Evolutionary conservation across 2,797 vertebrate species (phyloP).

Genomic region (Corythornis leucogaster): DNA sequence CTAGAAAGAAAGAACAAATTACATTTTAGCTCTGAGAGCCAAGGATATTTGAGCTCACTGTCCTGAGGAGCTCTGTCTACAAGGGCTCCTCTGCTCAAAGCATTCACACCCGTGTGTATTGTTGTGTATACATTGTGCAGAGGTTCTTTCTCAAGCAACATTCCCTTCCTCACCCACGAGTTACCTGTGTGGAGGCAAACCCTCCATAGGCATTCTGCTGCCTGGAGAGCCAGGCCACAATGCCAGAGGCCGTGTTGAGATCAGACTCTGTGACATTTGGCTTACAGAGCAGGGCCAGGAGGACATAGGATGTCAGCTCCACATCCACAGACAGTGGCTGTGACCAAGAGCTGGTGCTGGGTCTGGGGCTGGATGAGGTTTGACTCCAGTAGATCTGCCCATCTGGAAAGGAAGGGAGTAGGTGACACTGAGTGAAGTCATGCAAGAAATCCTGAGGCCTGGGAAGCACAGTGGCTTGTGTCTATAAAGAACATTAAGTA

Average conservation of each 20-base stretch:
- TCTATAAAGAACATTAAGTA: neutral
- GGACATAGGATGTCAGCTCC: constrained; percentile 66
- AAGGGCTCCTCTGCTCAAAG: neutral
- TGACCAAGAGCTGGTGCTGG: neutral
- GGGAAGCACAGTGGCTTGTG: neutral
- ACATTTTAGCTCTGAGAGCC: neutral
- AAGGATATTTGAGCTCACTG: neutral
- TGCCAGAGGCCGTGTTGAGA: neutral
- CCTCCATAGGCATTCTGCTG: constrained; percentile 77
- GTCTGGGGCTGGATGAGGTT: neutral
- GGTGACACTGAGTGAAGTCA: neutral
- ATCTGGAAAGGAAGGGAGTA: constrained; percentile 9
- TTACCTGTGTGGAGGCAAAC: constrained; percentile 78
- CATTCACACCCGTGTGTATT: neutral
- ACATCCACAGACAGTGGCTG: constrained; percentile 71
- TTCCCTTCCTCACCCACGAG: neutral
- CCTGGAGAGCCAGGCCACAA: constrained; percentile 67
- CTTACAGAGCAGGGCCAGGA: constrained; percentile 62
- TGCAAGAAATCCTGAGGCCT: neutral
- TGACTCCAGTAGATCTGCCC: constrained; percentile 61
- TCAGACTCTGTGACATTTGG: constrained; percentile 34
- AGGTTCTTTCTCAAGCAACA: neutral
- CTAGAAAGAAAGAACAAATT: constrained; percentile 45
- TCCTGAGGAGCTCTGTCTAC: neutral
- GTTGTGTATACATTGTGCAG: neutral